phyloP scores from a whole-genome alignment of 37 sponge, comb jelly and placozoan genomes.

The Dysidea cf. avara region DNA sequence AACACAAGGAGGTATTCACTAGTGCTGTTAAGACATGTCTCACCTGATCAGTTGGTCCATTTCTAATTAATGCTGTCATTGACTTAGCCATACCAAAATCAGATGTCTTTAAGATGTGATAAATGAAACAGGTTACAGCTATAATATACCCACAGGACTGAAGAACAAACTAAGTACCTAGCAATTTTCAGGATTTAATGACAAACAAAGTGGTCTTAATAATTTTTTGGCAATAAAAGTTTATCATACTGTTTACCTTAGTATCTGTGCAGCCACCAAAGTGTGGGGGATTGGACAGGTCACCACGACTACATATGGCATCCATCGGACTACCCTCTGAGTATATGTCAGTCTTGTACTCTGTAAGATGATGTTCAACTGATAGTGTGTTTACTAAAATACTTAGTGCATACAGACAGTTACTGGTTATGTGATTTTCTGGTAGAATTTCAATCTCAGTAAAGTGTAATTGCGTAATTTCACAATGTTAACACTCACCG shows the following conservation, averaged over 20 bases:
- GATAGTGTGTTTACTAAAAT: no score
- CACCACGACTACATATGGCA: slow-evolving; percentile 70
- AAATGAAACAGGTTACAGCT: no score
- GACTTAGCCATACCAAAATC: slow-evolving; percentile 32
- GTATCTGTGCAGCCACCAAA: slow-evolving; percentile 59
- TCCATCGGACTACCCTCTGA: slow-evolving; percentile 53
- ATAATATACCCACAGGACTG: no score
- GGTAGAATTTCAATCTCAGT: no score
- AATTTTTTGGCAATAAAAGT: no score
- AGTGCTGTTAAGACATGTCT: no score
- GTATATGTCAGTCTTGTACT: slow-evolving; percentile 61
- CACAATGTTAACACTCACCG: slow-evolving; percentile 5
- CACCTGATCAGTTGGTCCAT: slow-evolving; percentile 64
- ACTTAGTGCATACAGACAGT: no score
- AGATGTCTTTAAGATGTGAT: slow-evolving; percentile 43
- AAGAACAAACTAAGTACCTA: no score
- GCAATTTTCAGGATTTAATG: no score
- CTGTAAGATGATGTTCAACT: slow-evolving; percentile 14
- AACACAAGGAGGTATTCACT: neutral
- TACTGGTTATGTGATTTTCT: no score
- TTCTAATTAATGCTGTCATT: slow-evolving; percentile 8
- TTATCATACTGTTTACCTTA: slow-evolving; percentile 24
- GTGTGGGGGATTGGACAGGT: slow-evolving; percentile 21
- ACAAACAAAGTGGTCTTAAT: no score
- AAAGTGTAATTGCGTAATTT: neutral